These are phyloP conservation scores for Gasterosteus nipponicus DNA, from an alignment of 2,113 vertebrate species.

Conservation along the genomic window DNA sequence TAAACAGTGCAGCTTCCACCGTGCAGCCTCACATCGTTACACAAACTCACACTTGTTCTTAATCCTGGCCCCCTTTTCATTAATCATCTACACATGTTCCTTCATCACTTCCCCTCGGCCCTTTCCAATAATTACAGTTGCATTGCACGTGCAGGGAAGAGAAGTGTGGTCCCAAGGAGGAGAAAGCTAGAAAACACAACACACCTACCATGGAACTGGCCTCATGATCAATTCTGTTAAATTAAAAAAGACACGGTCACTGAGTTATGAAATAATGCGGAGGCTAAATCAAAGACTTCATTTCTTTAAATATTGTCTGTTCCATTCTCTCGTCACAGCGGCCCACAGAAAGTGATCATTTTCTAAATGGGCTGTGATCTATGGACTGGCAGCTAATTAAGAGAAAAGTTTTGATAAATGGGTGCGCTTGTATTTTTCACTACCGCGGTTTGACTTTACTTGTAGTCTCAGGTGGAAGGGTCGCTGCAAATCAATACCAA, in stretches of 20 bases:
- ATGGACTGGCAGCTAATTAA: conserved; percentile 7
- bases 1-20: background rate
- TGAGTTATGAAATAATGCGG: conserved; percentile 25
- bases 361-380: background rate
- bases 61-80: conserved; percentile 47
- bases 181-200: conserved; percentile 15
- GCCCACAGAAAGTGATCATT: background rate
- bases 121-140: conserved; percentile 37
- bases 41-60: conserved; percentile 30
- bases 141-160: conserved; percentile 36
- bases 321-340: background rate
- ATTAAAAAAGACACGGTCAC: conserved; percentile 17
- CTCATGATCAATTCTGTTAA: conserved; percentile 33
- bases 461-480: conserved; percentile 13
- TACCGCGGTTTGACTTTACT: background rate
- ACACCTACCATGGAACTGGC: background rate
- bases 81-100: conserved; percentile 47
- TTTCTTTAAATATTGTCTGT: conserved; percentile 21
- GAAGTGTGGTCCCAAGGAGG: background rate
- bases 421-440: background rate
- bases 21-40: conserved; percentile 10
- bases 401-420: conserved; percentile 28
- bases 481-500: conserved; percentile 46
- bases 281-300: conserved; percentile 18
- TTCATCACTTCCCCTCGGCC: conserved; percentile 40